Conservation (phyloP, 2,888 invertebrate species). For the Tolmerus cingulatus region DNA sequence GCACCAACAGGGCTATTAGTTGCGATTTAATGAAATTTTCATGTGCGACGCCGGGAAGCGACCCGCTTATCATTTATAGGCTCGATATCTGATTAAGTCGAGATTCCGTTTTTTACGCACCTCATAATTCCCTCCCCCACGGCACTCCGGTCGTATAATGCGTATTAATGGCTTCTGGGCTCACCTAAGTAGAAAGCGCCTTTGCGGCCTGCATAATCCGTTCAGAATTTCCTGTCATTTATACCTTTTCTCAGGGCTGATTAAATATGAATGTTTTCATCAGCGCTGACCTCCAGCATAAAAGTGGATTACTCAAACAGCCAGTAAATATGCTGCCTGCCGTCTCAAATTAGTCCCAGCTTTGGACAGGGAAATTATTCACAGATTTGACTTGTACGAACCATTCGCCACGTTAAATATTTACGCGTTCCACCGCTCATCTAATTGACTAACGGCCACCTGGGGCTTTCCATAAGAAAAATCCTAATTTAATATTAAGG, state of each 20-base stretch:
- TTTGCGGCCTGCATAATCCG: background rate
- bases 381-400: background rate
- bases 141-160: background rate
- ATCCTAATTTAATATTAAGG: background rate
- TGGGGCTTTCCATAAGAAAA: background rate
- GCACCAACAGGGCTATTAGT: constrained; percentile 18
- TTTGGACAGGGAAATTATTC: background rate
- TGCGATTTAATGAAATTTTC: constrained; percentile 29
- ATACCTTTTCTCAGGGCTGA: background rate
- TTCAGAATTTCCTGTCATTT: background rate
- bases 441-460: background rate
- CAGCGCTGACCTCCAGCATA: background rate
- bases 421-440: background rate
- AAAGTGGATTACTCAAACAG: background rate
- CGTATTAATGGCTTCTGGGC: background rate
- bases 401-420: background rate
- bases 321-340: background rate
- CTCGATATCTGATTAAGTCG: constrained; percentile 5
- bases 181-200: background rate
- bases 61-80: background rate
- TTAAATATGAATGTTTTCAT: constrained; percentile 22
- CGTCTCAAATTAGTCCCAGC: background rate
- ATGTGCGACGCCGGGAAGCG: background rate
- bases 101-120: background rate
- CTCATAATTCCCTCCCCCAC: background rate